Base-by-base conservation (phyloP, 2,888 invertebrate genomes). In the Himalopsyche tibetana region DNA sequence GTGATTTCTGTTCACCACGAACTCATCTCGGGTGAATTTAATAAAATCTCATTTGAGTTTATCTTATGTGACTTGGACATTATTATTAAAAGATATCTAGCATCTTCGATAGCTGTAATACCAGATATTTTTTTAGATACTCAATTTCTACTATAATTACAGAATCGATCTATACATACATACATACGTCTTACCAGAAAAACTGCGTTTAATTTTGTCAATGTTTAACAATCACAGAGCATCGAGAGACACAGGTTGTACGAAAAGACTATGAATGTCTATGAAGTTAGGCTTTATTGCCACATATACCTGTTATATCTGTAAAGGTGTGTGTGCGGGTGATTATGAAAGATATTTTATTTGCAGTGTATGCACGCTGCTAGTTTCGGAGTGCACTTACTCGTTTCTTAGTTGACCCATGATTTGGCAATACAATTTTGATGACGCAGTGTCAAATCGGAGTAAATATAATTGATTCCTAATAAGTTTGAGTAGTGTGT, bases 341-440 rank as follows among this genome's bases (percentile, higher is more conserved):
- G 63, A 63, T 63, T 63, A 63, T 63, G 63, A n/a, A 63, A 63
- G 63, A 63, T 63, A 63, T 63, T 63, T 63, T 63, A 28, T 63
- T 63, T 19, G 63, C 63, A 63, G 63, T 63, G 19, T 19, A 63
- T 63, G 63, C 63, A 63, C 63, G 63, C 63, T 63, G 63, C 63
- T 19, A 63, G 19, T 19, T 63, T 63, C 19, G 63, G 19, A 63
- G 63, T 63, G 63, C 63, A 63, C 19, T 63, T 5, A 9, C 19
- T 19, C 63, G 63, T 63, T 28, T 63, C 63, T 63, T 19, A 19
- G 5, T 63, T 63, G 19, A 63, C 63, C 8, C 63, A 19, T 15
- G 63, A 63, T 19, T 4, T 51, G 51, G 45, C 45, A 11, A 45
- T 9, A 45, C 45, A 40, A 40, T 40, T 40, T 28, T 28, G 28